These are phyloP conservation scores for Mormyrus hasselquistii DNA, from an alignment of 2,797 vertebrate genomes.

Conservation along the genomic window DNA sequence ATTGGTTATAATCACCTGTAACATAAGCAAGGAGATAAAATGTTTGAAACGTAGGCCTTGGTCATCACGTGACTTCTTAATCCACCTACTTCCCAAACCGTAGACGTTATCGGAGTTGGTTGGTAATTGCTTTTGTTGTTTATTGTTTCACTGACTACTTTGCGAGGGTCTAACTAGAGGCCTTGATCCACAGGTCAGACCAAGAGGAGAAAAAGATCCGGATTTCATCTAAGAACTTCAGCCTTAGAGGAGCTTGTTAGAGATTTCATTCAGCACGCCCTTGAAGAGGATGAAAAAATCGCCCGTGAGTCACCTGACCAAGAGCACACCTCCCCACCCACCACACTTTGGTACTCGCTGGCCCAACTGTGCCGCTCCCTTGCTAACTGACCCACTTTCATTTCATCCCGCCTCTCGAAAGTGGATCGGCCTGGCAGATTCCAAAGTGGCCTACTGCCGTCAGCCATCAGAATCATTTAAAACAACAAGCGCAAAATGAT, in stretches of 20 bases:
- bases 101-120: background rate
- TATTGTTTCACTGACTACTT: background rate
- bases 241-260: background rate
- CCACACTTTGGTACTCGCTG: background rate
- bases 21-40: background rate
- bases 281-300: background rate
- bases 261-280: background rate
- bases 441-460: background rate
- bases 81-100: background rate
- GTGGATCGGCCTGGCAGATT: background rate
- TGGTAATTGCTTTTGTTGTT: background rate
- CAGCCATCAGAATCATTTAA: background rate
- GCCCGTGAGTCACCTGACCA: background rate
- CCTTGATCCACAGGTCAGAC: slow-evolving; percentile 71
- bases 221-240: slow-evolving; percentile 69
- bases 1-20: background rate
- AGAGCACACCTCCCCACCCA: background rate
- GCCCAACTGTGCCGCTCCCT: background rate
- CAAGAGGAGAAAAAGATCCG: slow-evolving; percentile 86
- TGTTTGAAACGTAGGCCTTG: background rate
- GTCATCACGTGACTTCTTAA: background rate
- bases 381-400: background rate
- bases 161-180: background rate
- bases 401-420: background rate
- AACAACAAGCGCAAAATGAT: background rate